Evolutionary conservation across 2,888 invertebrate species (phyloP).

Genomic region (Alloscopus bannaensis): DNA sequence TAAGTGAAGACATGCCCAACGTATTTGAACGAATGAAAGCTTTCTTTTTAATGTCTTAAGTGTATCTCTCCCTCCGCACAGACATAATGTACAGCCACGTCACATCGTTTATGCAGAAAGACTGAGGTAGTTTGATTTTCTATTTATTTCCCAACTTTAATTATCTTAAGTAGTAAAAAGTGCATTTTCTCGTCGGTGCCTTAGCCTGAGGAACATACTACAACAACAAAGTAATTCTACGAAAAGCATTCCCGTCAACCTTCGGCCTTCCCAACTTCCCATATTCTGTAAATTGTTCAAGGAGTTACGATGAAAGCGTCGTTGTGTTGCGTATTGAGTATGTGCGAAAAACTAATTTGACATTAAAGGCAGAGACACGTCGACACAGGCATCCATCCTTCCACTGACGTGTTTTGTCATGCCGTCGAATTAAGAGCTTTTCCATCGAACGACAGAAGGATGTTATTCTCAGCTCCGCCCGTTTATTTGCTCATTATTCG

Average conservation of each 20-base stretch:
- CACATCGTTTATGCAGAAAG: not conserved
- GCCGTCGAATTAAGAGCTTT: not conserved
- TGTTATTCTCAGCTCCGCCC: slow-evolving; percentile 53
- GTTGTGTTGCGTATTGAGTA: not conserved
- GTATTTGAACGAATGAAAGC: too few species aligned
- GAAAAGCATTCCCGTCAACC: slow-evolving; percentile 6
- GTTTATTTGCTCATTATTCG: slow-evolving; percentile 61
- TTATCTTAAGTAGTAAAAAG: slow-evolving; percentile 18
- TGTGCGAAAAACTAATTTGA: not conserved
- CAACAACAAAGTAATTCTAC: not conserved
- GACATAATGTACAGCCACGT: slow-evolving; percentile 2
- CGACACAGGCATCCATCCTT: not conserved
- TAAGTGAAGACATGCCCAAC: not conserved
- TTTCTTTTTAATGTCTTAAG: too few species aligned
- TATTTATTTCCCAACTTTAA: slow-evolving; percentile 1
- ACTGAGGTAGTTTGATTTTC: not conserved
- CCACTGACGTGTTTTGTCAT: not conserved
- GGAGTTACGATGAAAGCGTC: not conserved
- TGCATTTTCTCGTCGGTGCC: not conserved
- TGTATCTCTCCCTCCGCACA: too few species aligned
- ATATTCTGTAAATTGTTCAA: not conserved
- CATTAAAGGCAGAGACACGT: not conserved
- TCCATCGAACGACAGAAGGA: not conserved
- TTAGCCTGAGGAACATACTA: not conserved
- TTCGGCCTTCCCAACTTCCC: slow-evolving; percentile 24